Conservation (phyloP, 1,140 invertebrate species). For the Metopolophium dirhodum region DNA sequence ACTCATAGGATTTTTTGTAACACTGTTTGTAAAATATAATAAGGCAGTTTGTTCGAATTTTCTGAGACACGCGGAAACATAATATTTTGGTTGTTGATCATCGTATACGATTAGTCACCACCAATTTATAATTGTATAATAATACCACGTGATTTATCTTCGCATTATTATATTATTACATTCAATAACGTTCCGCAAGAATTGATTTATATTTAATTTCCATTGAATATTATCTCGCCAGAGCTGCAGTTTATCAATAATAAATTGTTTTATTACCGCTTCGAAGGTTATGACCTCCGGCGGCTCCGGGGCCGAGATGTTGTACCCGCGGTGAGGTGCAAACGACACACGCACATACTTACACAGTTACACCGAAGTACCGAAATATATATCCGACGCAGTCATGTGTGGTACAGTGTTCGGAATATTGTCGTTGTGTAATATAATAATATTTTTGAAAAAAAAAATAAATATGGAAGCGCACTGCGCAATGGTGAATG, state of each 20-base stretch:
- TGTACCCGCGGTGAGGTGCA: background rate
- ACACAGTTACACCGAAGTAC: background rate
- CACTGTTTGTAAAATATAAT: background rate
- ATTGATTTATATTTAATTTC: constrained; percentile 12
- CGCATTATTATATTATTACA: background rate
- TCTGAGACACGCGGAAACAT: background rate
- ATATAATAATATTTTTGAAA: background rate
- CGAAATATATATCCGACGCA: background rate
- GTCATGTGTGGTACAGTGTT: background rate
- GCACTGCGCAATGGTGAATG: background rate
- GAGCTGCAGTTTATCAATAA: background rate
- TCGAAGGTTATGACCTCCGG: background rate
- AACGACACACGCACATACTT: background rate
- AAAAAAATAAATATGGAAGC: background rate
- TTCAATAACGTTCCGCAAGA: background rate
- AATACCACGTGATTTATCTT: background rate
- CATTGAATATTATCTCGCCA: background rate
- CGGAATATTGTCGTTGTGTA: background rate
- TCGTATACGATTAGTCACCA: background rate
- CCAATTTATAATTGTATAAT: background rate
- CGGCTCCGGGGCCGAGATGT: background rate
- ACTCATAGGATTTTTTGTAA: background rate
- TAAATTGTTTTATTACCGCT: background rate
- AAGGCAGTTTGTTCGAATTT: background rate
- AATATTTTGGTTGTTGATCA: background rate